Evolutionary conservation across 2,888 invertebrate species (phyloP), one percentile per base, ranked within the genome.

Genomic region (Odontomyia ornata): DNA sequence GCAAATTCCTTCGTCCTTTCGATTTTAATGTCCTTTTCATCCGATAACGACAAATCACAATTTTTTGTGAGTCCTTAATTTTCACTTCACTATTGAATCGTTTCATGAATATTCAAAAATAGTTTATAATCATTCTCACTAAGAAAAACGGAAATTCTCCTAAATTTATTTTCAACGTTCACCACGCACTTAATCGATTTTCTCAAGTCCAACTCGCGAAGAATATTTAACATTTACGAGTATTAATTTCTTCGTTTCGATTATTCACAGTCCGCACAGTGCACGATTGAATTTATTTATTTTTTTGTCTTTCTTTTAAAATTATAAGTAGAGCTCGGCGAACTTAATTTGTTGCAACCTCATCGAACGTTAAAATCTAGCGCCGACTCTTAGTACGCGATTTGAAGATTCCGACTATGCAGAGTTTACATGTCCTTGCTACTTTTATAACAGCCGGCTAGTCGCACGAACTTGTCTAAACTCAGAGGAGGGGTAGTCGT

Each of bases 341-440:
- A 73, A 25, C 4, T 47, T 13, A 25, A 15, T 60, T 65, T 56
- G 71, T 28, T 77, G 76, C 75, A 77, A 79, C 79, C 79, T 79
- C 79, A 79, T 77, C 75, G 76, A 21, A 28, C 36, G 43, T 25
- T 21, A 73, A 52, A n/a, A 56, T 28, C 71, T 28, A 56, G 28
- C 64, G 65, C 75, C 76, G 76, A 77, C 76, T 79, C 73, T 71
- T 65, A 71, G 23, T 76, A 75, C 72, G 46, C 72, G 60, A 76
- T 78, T 73, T 76, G 73, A 78, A 86, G 85, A 84, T 86, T 85
- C 85, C 86, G 84, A 86, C 86, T 86, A 86, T 86, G 85, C 83
- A 83, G 84, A 84, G 83, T 84, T 82, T 84, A 84, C 85, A 86
- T 86, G 85, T 86, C 86, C 86, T 86, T 86, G 86, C 86, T 83